Evolutionary conservation across 2,113 vertebrate genomes (phyloP), one percentile per base, ranked within the genome.

Genomic region (Nicator chloris): DNA sequence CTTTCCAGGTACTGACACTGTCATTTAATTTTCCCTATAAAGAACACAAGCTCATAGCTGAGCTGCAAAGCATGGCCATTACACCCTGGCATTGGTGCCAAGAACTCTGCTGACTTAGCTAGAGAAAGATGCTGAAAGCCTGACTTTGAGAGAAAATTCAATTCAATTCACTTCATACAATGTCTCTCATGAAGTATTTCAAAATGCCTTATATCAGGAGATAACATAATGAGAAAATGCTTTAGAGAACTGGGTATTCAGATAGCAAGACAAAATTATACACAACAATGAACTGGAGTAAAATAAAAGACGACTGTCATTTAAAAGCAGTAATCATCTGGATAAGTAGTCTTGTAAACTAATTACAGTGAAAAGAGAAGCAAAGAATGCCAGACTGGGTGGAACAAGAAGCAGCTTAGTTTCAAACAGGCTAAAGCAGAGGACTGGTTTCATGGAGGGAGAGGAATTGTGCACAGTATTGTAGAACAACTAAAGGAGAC

Each of bases 91-190:
- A 63, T 10, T 66, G 71, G 72, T 96, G 88, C 95, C 94, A 95
- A 91, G 88, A 96, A 78, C 83, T 96, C 86, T 97, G 96, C 95
- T 96, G 95, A 97, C 93, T 96, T 96, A 95, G 96, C 94, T 93
- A 54, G 77, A 86, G 94, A 93, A 96, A 96, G 92, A 95, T 96
- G 90, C 85, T 96, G 95, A 95, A 95, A 96, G 94, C 82, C 72
- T 84, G 92, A 92, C 93, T 97, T 95, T 35, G 76, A 94, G 72
- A 88, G 88, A 87, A 84, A 96, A 84, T 88, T 88, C 87, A 95
- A 81, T 81, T 96, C 88, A 90, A 92, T 96, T 95, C 77, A 73
- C 86, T 94, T 91, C 81, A 86, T 96, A 92, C 71, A 72, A 75
- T 91, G 83, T 93, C 57, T 87, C 86, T 95, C 94, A 91, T 45